These are phyloP conservation scores for Coronaproctus castanopsis DNA, from an alignment of 2,888 invertebrate species.

Conservation along the genomic window DNA sequence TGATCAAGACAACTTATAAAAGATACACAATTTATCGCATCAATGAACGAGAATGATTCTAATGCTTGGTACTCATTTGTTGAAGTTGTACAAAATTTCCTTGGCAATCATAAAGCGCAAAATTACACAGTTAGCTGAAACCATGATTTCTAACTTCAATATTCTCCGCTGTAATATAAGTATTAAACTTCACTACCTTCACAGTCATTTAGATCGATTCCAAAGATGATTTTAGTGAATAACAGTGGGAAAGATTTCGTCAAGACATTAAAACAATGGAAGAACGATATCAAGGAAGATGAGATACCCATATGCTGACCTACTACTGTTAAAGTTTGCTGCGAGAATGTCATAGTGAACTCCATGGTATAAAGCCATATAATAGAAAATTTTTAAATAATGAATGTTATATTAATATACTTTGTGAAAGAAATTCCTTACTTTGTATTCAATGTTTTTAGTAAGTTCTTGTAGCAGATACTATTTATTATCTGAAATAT, in stretches of 20 bases:
- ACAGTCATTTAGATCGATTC: neutral
- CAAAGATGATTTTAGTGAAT: neutral
- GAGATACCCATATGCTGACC: neutral
- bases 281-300: neutral
- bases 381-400: neutral
- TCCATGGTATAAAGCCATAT: neutral
- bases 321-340: neutral
- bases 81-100: neutral
- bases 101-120: neutral
- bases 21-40: neutral
- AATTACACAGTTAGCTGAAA: neutral
- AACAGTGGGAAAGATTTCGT: neutral
- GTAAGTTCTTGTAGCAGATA: too few relatives aligned
- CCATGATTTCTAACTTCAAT: neutral
- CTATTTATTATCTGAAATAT: too few relatives aligned
- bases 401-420: too few relatives aligned
- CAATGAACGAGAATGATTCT: neutral
- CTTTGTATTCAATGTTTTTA: too few relatives aligned
- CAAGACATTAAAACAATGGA: neutral
- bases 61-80: neutral
- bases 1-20: neutral
- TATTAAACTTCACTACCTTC: neutral
- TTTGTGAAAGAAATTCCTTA: too few relatives aligned
- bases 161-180: neutral
- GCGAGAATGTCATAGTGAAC: neutral